Evolutionary conservation across 2,797 vertebrate species (phyloP).

Genomic region (Borostomias antarcticus): DNA sequence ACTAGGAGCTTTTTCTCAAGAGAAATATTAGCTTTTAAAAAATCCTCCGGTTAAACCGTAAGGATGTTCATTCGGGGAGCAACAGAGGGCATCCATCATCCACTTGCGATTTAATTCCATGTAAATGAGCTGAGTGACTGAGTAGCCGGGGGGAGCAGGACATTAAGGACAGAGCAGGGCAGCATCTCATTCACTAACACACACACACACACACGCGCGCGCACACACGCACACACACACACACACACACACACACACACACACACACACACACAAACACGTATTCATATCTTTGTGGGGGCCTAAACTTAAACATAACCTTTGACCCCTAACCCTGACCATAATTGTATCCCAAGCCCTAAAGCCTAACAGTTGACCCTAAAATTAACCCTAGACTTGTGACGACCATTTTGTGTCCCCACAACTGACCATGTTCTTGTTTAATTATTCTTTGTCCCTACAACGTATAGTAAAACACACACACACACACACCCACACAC

Average conservation of each 20-base stretch:
- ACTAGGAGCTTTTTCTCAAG: slow-evolving; percentile 4
- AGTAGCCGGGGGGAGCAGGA: slow-evolving; percentile 8
- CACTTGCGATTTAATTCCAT: slow-evolving; percentile 19
- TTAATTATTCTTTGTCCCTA: no score
- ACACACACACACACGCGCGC: neutral
- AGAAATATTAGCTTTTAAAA: slow-evolving; percentile 4
- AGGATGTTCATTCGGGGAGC: neutral
- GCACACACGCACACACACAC: neutral
- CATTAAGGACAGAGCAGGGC: neutral
- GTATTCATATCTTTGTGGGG: no score
- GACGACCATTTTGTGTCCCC: no score
- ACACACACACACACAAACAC: no score
- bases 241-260: neutral
- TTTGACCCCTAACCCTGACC: no score
- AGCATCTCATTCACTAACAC: neutral
- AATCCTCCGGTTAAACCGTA: neutral
- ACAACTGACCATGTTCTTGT: no score
- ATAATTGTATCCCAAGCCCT: no score
- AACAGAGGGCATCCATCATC: slow-evolving; percentile 16
- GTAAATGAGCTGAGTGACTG: slow-evolving; percentile 25
- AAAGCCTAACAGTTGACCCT: no score
- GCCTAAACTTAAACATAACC: no score
- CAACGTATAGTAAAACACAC: no score
- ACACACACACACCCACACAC: neutral
- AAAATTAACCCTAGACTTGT: no score